phyloP scores from a whole-genome alignment of 2,113 vertebrate species.

The Oryzias javanicus region DNA sequence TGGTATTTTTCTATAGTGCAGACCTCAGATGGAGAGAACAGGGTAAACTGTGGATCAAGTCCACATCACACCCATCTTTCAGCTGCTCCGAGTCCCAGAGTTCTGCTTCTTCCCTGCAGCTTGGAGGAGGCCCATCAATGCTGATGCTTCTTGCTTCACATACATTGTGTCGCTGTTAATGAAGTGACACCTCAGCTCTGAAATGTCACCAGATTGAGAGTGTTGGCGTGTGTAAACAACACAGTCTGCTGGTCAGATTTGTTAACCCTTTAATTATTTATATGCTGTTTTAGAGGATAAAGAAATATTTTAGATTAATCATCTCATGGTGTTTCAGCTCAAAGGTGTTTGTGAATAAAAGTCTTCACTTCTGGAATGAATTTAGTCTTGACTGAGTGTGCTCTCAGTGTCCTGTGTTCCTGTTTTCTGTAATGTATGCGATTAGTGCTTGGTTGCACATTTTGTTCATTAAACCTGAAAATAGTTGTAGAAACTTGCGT shows the following conservation, averaged over 20 bases:
- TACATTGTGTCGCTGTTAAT: conserved; percentile 45
- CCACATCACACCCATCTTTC: conserved; percentile 48
- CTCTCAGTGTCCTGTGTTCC: too few species aligned
- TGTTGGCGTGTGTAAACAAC: conserved; percentile 66
- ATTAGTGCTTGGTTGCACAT: too few species aligned
- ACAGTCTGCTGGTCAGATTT: conserved; percentile 43
- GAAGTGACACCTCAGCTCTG: conserved; percentile 62
- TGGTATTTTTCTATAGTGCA: background rate
- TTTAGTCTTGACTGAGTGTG: background rate
- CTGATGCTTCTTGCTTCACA: conserved; percentile 55
- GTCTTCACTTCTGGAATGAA: conserved; percentile 13
- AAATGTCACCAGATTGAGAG: conserved; percentile 72
- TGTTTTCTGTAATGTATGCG: too few species aligned
- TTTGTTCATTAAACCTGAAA: too few species aligned
- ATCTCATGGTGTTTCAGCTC: conserved; percentile 11
- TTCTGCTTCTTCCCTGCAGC: conserved; percentile 23
- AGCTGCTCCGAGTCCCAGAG: conserved; percentile 12
- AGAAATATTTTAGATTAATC: conserved; percentile 23
- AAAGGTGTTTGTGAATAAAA: conserved; percentile 16
- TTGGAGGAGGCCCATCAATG: conserved; percentile 45
- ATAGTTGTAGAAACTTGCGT: too few species aligned
- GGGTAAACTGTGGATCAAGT: conserved; percentile 46
- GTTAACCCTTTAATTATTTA: conserved; percentile 51
- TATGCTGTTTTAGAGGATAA: conserved; percentile 30
- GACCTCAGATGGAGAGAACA: conserved; percentile 20